Evolutionary conservation across 23 tunicate species (phyloP), one percentile per base, ranked within the genome.

Genomic region (Clavelina lepadiformis): DNA sequence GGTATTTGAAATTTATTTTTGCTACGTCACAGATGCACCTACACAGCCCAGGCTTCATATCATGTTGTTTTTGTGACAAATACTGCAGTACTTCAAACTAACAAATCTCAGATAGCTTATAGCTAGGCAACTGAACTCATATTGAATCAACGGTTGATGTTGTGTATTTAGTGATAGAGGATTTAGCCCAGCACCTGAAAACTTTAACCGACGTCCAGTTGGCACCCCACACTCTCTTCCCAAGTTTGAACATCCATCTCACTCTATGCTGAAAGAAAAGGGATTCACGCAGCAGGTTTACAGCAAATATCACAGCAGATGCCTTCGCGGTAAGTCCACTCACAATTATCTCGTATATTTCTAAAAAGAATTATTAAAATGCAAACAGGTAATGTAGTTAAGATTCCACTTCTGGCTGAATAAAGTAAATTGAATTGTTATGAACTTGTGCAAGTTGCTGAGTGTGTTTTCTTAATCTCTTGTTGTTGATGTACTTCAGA

Each of bases 251-350:
- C 91, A 91, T 59, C 87, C 91, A 3, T 82, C 92, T 0, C 91
- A 79, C 32, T 61, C 78, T 3, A 26, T 91, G 65, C 78, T 91
- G 61, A 91, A 91, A 45, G 79, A 77, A 46, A 86, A 82, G 30
- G 89, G 89, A 5, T 93, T 87, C 55, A 92, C 82, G 6, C 94
- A 93, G 72, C 84, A 69, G 59, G 82, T 71, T 28, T 93, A 85
- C 72, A 56, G 74, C 59, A 85, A 85, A 46, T 93, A 78, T 74
- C 93, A 74, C 46, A 37, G 46, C 7, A 78, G 81, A 33, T 93
- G 98, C 63, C 46, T 93, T 22, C 75, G 69, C 65, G 97, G 97
- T 88, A 44, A 23, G 66, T n/a, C n/a, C n/a, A n/a, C n/a, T n/a
- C n/a, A n/a, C n/a, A n/a, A n/a, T n/a, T n/a, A n/a, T n/a, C n/a